Conservation (phyloP, 2,113 vertebrate genomes). For the Papio anubis region DNA sequence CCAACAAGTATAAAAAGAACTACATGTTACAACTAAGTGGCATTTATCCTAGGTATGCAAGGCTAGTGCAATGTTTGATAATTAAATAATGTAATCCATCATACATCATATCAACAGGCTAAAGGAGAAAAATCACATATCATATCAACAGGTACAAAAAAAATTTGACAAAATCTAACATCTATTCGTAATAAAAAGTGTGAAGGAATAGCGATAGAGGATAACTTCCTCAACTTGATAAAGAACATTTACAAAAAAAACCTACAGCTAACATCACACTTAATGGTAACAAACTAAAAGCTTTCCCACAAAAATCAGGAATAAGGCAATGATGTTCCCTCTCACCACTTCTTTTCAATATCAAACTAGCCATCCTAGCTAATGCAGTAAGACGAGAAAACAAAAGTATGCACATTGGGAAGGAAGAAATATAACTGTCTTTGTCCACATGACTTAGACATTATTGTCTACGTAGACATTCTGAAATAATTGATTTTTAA, state of each 20-base stretch:
- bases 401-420: not conserved
- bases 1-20: not conserved
- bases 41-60: not conserved
- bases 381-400: not conserved
- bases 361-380: not conserved
- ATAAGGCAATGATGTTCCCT: not conserved
- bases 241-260: slow-evolving; percentile 9
- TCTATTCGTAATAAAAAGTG: not conserved
- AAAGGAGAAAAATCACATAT: slow-evolving; percentile 14
- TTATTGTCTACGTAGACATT: not conserved
- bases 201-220: not conserved
- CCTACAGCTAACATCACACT: not conserved
- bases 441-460: not conserved
- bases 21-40: not conserved
- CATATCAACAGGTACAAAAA: not conserved
- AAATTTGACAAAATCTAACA: not conserved
- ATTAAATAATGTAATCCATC: not conserved
- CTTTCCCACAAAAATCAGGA: not conserved
- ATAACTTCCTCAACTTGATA: not conserved
- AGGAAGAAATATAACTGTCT: not conserved
- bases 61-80: not conserved
- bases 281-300: not conserved
- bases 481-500: not conserved
- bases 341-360: not conserved
- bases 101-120: not conserved